Evolutionary conservation across 2,888 invertebrate genomes (phyloP).

Genomic region (Deroplatys truncata): DNA sequence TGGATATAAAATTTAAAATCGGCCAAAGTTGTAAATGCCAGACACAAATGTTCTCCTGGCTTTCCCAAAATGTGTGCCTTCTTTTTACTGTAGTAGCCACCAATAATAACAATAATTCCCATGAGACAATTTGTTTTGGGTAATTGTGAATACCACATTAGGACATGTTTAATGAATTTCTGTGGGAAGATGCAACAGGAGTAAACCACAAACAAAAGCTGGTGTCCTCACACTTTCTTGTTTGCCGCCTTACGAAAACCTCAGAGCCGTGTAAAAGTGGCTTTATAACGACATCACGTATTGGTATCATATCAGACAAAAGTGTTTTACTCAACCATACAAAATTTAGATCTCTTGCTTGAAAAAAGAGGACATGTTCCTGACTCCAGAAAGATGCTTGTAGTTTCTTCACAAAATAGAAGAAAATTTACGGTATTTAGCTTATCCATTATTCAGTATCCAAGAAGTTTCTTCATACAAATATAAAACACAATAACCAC

Average conservation of each 20-base stretch:
- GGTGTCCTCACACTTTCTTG: neutral
- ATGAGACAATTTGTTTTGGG: neutral
- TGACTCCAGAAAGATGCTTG: too few species aligned
- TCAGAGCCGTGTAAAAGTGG: neutral
- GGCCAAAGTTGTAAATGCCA: too few species aligned
- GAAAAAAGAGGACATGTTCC: neutral
- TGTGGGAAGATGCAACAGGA: neutral
- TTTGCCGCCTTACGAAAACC: neutral
- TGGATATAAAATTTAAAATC: too few species aligned
- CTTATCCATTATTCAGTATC: too few species aligned
- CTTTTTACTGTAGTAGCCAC: neutral
- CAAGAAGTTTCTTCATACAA: too few species aligned
- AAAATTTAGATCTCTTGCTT: neutral
- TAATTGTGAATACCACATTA: neutral
- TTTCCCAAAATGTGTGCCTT: neutral
- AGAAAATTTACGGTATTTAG: too few species aligned
- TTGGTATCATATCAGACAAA: neutral
- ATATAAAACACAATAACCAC: too few species aligned
- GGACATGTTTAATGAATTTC: neutral
- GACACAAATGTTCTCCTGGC: neutral
- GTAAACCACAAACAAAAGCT: neutral
- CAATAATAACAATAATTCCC: too few species aligned
- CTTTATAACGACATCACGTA: neutral
- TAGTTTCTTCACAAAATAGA: too few species aligned
- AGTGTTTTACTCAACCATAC: neutral